Conservation (phyloP, 1,140 invertebrate genomes). For the Anastrepha ludens region DNA sequence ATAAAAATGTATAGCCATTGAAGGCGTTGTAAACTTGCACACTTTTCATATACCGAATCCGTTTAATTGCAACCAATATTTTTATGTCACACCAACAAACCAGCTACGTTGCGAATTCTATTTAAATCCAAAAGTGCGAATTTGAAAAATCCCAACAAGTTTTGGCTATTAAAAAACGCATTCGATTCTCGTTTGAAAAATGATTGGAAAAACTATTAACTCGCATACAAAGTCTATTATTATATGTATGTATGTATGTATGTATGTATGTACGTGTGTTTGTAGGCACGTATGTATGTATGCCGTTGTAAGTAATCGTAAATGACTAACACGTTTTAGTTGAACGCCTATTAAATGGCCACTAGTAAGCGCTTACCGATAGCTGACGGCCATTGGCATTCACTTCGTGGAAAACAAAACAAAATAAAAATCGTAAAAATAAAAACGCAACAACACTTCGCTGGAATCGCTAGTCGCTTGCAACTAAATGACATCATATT, state of each 20-base stretch:
- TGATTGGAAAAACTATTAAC: background rate
- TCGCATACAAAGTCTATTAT: background rate
- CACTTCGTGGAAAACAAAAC: background rate
- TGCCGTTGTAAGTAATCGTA: background rate
- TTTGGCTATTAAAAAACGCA: background rate
- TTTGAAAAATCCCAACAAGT: background rate
- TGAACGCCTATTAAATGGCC: background rate
- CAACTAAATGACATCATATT: background rate
- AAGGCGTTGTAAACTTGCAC: background rate
- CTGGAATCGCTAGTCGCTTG: background rate
- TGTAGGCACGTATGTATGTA: no score
- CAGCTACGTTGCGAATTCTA: background rate
- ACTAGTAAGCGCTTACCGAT: background rate
- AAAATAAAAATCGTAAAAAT: background rate
- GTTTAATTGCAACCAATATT: background rate
- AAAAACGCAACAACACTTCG: background rate
- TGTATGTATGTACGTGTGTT: no score
- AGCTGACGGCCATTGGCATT: conserved; percentile 8
- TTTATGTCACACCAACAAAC: background rate
- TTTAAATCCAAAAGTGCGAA: background rate
- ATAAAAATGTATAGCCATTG: background rate
- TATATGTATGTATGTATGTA: background rate
- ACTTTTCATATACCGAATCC: background rate
- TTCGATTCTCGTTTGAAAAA: background rate
- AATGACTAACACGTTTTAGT: background rate